Evolutionary conservation across 2,113 vertebrate genomes (phyloP).

Genomic region (Pterocles orientalis): DNA sequence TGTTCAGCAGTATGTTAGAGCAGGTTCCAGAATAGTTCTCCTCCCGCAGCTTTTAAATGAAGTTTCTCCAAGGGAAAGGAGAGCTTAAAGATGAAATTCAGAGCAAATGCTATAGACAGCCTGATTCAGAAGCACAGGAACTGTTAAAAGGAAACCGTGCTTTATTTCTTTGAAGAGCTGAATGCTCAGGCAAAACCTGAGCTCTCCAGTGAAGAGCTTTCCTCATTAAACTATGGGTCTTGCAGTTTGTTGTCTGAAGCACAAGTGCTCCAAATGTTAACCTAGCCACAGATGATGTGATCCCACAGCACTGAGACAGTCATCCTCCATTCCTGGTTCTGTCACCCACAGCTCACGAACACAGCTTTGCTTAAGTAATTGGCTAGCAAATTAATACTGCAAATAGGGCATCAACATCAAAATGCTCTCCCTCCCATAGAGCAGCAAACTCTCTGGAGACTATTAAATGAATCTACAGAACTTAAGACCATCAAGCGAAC

Average conservation of each 20-base stretch:
- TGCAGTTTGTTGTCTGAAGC: not conserved
- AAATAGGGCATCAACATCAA: not conserved
- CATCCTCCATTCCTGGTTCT: not conserved
- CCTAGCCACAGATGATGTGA: not conserved
- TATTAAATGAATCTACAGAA: not conserved
- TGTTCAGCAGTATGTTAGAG: not conserved
- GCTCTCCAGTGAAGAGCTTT: not conserved
- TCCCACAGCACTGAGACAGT: not conserved
- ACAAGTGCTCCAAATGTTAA: not conserved
- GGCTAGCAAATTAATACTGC: not conserved
- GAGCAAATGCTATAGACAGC: not conserved
- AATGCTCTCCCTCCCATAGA: not conserved
- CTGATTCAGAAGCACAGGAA: not conserved
- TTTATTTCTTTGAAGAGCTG: not conserved
- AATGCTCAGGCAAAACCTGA: not conserved
- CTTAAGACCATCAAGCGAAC: fast-evolving
- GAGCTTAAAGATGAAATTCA: not conserved
- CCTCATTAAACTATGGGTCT: not conserved
- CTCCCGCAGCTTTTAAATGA: not conserved
- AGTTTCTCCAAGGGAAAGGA: not conserved
- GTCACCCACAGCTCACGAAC: not conserved
- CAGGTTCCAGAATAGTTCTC: not conserved
- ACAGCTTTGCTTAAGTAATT: not conserved
- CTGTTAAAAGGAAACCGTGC: not conserved
- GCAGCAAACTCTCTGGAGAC: not conserved